phyloP scores from a whole-genome alignment of 2,113 vertebrate species.

The Deroptyus accipitrinus region DNA sequence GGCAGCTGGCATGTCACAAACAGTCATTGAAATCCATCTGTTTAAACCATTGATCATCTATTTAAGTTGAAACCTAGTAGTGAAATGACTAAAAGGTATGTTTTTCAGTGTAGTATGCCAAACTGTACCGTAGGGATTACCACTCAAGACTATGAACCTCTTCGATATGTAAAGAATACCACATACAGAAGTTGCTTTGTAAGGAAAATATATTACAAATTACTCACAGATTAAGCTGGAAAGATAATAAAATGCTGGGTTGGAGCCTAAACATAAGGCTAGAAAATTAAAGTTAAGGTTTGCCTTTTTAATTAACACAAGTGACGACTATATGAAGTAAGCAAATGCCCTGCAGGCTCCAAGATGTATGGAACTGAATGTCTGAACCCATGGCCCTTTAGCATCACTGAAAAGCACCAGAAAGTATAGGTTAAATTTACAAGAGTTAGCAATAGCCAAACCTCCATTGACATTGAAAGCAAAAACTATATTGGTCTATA shows the following conservation, averaged over 20 bases:
- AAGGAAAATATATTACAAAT: conserved; percentile 4
- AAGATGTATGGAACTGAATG: background rate
- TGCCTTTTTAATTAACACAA: background rate
- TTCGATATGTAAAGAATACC: background rate
- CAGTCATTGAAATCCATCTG: conserved; percentile 26
- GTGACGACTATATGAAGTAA: background rate
- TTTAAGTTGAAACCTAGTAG: background rate
- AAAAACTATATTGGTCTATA: background rate
- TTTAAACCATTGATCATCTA: background rate
- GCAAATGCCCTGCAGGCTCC: background rate
- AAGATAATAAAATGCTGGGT: background rate
- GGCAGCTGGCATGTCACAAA: background rate
- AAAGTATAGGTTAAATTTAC: background rate
- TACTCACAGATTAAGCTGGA: background rate
- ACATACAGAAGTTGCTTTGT: background rate
- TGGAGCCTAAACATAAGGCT: background rate
- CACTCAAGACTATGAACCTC: background rate
- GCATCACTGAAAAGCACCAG: background rate
- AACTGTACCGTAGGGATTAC: background rate
- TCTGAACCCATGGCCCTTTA: background rate
- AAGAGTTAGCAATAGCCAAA: background rate
- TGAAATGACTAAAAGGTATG: background rate
- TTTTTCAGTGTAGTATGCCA: conserved; percentile 42
- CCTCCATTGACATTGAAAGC: background rate
- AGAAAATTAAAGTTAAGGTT: background rate